phyloP scores from a whole-genome alignment of 2,113 vertebrate species.

The Tricholaema leucomelas region DNA sequence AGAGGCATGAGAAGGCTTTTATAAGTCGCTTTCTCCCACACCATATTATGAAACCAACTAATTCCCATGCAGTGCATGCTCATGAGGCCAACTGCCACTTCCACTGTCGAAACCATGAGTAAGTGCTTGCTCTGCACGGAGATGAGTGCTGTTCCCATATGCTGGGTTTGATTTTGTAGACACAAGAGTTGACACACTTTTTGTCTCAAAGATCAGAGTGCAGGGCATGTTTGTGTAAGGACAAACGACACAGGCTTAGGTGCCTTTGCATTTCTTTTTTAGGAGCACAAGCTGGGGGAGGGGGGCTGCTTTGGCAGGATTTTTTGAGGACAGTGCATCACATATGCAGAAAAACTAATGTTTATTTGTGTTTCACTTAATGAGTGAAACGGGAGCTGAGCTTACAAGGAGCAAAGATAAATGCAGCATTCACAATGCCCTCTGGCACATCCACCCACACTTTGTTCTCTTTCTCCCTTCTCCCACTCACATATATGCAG shows the following conservation, averaged over 20 bases:
- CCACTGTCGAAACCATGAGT: conserved; percentile 62
- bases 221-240: conserved; percentile 49
- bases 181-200: conserved; percentile 63
- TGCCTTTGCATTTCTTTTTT: conserved; percentile 9
- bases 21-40: conserved; percentile 69
- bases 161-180: conserved; percentile 61
- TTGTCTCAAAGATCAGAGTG: conserved; percentile 60
- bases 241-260: conserved; percentile 32
- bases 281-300: background rate
- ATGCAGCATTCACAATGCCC: conserved; percentile 4
- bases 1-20: conserved; percentile 69
- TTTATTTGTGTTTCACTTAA: conserved; percentile 39
- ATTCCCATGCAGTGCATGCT: conserved; percentile 72
- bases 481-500: conserved; percentile 37
- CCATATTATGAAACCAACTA: conserved; percentile 67
- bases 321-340: background rate
- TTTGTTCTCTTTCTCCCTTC: conserved; percentile 67
- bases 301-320: background rate
- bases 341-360: background rate
- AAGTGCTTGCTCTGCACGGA: conserved; percentile 49
- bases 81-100: conserved; percentile 73
- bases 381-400: conserved; percentile 9
- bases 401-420: conserved; percentile 9
- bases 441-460: background rate
- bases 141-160: conserved; percentile 65